Base-by-base conservation (phyloP, 2,113 vertebrate genomes). In the Lynx canadensis region DNA sequence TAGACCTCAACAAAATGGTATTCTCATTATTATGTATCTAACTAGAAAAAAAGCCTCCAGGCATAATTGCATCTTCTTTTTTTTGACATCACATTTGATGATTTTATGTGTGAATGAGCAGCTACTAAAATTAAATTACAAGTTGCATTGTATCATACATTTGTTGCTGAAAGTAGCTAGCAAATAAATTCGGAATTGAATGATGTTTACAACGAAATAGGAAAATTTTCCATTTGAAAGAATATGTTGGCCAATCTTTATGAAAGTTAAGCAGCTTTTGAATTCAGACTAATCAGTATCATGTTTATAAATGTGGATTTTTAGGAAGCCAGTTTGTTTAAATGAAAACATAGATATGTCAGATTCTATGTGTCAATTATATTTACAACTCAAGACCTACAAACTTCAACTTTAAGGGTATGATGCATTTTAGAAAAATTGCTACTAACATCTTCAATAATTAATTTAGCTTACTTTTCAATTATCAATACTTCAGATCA, bases 91-190 rank as follows among this genome's bases (percentile, higher is more conserved):
- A 36, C 7, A 78, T 52, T 94, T 97, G 87, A 81, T 27, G 84
- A 55, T 55, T 85, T 97, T 74, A 65, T 80, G 33, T 69, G 14
- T 69, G 29, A 87, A 81, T 85, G 57, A 86, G 33, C n/a, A 94
- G 33, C 74, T 89, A 27, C 79, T 91, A 89, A 95, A 92, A 94
- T 94, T 89, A 90, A 95, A 86, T 91, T 84, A 89, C 0, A 81
- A 29, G 65, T 92, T 96, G 8, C 41, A 84, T 78, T 69, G 31
- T 55, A 18, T 41, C 29, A 55, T 45, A 66, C n/a, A 48, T 33
- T 94, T 87, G 16, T 92, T 92, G 21, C 50, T 86, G 19, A 73
- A 95, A 91, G 31, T 33, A 81, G 5, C 15, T 84, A 93, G 52
- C 31, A 94, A 91, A 76, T 79, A 96, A 74, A 94, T 8, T 81